Evolutionary conservation across 2,888 invertebrate genomes (phyloP), one percentile per base, ranked within the genome.

Genomic region (Dynastes grantii): DNA sequence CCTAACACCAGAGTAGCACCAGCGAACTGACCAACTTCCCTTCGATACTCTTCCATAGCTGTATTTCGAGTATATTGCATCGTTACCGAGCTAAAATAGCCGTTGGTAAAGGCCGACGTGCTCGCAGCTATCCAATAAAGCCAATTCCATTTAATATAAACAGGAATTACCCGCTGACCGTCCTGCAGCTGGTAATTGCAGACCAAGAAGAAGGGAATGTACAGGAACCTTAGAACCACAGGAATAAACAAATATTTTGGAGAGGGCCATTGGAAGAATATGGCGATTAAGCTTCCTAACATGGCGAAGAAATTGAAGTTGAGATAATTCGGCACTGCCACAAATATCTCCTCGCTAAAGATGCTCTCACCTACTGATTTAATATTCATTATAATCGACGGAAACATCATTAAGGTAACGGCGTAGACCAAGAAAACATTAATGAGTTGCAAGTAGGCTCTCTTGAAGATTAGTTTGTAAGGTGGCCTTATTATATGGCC

Each of bases 21-120:
- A 61, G 96, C 98, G 88, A 97, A 95, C 98, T 99, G 99, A 78
- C 98, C 98, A 0, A 98, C 98, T 0, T 93, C 94, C 0, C 94
- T 90, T n/a, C 96, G 95, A 87, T 97, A 91, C 85, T 96, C 93
- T 0, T 94, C 92, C 11, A 95, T 94, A n/a, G 97, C 96, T 51
- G 92, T 92, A 81, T 97, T 96, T 37, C 37, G 37, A 37, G 37
- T 37, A 6, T 37, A 37, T 37, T 37, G 37, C 37, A 37, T 37
- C 37, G 37, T 37, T 3, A 37, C 6, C 37, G 37, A 37, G 87
- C 97, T 97, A 84, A 94, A 95, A 87, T 99, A 99, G 0, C 99
- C 99, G 55, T 96, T 96, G 76, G 94, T 95, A 85, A 97, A 91
- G 6, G 97, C 97, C 37, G 6, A 5, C 6, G 37, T 37, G 9